Base-by-base conservation (phyloP, 2,888 invertebrate genomes). In the Temnothorax ravouxi region DNA sequence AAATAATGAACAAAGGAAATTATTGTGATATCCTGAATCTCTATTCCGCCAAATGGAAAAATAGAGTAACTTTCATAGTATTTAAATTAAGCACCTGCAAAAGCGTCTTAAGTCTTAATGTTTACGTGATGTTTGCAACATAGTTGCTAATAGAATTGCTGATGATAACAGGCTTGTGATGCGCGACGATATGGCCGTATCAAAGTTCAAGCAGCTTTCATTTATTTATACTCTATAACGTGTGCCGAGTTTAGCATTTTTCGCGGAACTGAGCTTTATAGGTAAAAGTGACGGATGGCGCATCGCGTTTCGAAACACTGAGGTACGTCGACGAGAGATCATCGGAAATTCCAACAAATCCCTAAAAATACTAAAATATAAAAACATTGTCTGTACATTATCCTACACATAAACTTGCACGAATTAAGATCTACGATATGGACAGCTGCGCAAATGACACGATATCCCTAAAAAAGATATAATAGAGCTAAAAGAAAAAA, bases 301-400 rank as follows among this genome's bases (percentile, higher is more conserved):
- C 8, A 15, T 44, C 9, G 52, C 15, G 47, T 66, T 52, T 76
- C 50, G 41, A 54, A 79, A 71, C 34, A 21, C 13, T 18, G 59
- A 69, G 18, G 5, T 47, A 44, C 15, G 38, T 71, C 34, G 44
- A 67, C 3, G n/a, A 3, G 25, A 67, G 47, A 67, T 29, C 2
- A 11, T 15, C 8, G 41, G 15, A 77, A 44, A 69, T 21, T 79
- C 44, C 15, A 47, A 69, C 21, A 3, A 79, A 59, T 79, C 21
- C 11, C 11, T 44, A n/a, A 69, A 79, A 56, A 6, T 77, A 77
- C 6, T 64, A 44, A 69, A 47, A 79, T 79, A 79, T 69, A 21
- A 47, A 59, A 59, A 79, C 41, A 21, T 21, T n/a, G 11, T 25
- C 59, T 79, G 59, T 79, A 69, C 21, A 44, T 47, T 29, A 67